These are phyloP conservation scores for Bibio marci DNA, from an alignment of 2,888 invertebrate species.

Conservation along the genomic window DNA sequence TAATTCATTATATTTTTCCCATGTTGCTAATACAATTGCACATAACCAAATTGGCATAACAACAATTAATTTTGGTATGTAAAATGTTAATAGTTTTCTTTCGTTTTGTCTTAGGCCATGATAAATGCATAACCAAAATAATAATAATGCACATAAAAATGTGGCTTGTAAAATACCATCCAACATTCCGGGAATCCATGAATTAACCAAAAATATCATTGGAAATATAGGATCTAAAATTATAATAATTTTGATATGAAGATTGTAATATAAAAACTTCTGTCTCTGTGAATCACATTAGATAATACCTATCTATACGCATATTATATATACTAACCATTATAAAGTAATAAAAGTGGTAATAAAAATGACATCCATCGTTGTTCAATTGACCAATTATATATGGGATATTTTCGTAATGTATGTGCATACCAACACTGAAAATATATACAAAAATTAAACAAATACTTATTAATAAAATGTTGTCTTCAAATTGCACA, in stretches of 20 bases:
- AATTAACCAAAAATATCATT: conserved; percentile 70
- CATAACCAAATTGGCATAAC: conserved; percentile 78
- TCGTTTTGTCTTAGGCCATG: conserved; percentile 91
- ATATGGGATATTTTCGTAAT: conserved; percentile 67
- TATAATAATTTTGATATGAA: neutral
- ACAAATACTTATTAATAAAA: too few species aligned
- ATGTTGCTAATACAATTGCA: conserved; percentile 67
- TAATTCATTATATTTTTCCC: conserved; percentile 79
- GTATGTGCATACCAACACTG: conserved; percentile 91
- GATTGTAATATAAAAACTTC: too few species aligned
- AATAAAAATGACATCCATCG: conserved; percentile 85
- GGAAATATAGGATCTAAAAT: conserved; percentile 82
- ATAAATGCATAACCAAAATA: conserved; percentile 92
- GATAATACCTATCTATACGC: too few species aligned
- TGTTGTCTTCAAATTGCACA: too few species aligned
- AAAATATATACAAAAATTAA: conserved; percentile 7
- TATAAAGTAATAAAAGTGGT: conserved; percentile 73
- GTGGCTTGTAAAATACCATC: conserved; percentile 82
- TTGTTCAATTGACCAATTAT: conserved; percentile 96
- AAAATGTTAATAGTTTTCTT: conserved; percentile 68
- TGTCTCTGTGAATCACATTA: too few species aligned
- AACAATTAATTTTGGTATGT: conserved; percentile 74
- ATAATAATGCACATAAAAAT: conserved; percentile 69
- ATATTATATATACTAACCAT: conserved; percentile 47
- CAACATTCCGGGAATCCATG: conserved; percentile 81